These are phyloP conservation scores for Tetranychus urticae DNA, from an alignment of 1,140 invertebrate genomes.

Conservation along the genomic window DNA sequence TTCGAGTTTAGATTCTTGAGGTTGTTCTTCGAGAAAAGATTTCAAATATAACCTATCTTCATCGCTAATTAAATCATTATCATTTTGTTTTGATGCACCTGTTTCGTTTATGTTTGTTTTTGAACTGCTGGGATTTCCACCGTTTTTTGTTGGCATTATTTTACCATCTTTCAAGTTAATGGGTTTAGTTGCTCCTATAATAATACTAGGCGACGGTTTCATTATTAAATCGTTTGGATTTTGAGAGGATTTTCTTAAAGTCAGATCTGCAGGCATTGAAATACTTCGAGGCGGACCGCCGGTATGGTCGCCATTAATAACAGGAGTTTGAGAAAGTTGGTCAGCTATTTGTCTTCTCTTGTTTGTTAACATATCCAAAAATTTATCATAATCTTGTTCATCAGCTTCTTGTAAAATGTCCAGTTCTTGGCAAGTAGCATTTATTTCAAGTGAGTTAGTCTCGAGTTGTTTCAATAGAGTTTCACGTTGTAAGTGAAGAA, in stretches of 20 bases:
- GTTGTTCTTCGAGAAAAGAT: conserved; percentile 51
- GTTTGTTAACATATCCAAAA: conserved; percentile 44
- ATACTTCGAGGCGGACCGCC: conserved; percentile 10
- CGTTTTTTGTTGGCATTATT: not conserved
- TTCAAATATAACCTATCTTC: conserved; percentile 36
- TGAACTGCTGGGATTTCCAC: not conserved
- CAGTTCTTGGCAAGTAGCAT: conserved; percentile 55
- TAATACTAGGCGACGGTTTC: conserved; percentile 8
- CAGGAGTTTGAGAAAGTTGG: conserved; percentile 18
- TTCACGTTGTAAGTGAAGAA: conserved; percentile 66
- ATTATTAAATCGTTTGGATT: not conserved
- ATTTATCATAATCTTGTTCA: conserved; percentile 66
- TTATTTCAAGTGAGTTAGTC: conserved; percentile 58
- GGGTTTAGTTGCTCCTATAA: conserved; percentile 9
- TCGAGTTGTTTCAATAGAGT: conserved; percentile 65
- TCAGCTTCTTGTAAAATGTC: conserved; percentile 57
- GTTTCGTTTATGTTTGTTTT: not conserved
- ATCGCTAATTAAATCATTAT: conserved; percentile 48
- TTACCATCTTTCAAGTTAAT: not conserved
- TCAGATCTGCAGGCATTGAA: conserved; percentile 7
- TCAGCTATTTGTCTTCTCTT: conserved; percentile 42
- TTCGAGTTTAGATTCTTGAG: conserved; percentile 17
- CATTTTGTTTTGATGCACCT: not conserved
- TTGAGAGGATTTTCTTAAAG: not conserved
- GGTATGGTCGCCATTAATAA: not conserved